Conservation (phyloP, 2,888 invertebrate genomes). For the Drosophila quinaria region DNA sequence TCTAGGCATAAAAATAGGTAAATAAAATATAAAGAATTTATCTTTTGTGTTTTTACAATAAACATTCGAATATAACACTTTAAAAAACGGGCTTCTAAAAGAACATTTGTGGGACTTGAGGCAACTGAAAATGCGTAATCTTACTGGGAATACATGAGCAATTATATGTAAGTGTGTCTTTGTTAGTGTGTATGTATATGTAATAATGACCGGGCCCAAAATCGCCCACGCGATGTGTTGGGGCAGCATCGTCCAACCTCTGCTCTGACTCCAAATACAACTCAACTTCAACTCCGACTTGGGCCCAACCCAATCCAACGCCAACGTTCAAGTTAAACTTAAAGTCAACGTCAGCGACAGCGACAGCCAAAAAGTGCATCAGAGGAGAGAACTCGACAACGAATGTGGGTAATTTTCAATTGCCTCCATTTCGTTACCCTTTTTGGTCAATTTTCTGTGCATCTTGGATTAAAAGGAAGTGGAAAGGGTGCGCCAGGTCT, state of each 20-base stretch:
- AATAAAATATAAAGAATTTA: no score
- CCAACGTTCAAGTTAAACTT: conserved; percentile 11
- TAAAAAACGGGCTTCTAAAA: background rate
- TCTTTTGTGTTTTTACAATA: no score
- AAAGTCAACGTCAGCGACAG: conserved; percentile 7
- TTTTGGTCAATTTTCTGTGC: conserved; percentile 45
- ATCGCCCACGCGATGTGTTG: conserved; percentile 65
- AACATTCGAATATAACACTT: background rate
- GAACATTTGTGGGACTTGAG: background rate
- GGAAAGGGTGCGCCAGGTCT: conserved; percentile 26
- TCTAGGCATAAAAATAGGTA: no score
- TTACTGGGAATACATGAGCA: conserved; percentile 13
- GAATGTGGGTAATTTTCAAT: conserved; percentile 64
- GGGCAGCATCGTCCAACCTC: conserved; percentile 47
- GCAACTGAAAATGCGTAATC: background rate
- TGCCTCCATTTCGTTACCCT: conserved; percentile 66
- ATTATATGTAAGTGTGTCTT: background rate
- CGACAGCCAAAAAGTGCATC: conserved; percentile 30
- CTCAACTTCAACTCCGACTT: conserved; percentile 24
- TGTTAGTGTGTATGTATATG: conserved; percentile 45
- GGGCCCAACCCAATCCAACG: conserved; percentile 15
- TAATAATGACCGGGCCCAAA: conserved; percentile 65
- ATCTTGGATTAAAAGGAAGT: conserved; percentile 32
- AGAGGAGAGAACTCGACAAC: conserved; percentile 18
- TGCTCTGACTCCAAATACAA: conserved; percentile 20